Evolutionary conservation across 2,797 vertebrate genomes (phyloP).

Genomic region (Hyperoplus immaculatus): DNA sequence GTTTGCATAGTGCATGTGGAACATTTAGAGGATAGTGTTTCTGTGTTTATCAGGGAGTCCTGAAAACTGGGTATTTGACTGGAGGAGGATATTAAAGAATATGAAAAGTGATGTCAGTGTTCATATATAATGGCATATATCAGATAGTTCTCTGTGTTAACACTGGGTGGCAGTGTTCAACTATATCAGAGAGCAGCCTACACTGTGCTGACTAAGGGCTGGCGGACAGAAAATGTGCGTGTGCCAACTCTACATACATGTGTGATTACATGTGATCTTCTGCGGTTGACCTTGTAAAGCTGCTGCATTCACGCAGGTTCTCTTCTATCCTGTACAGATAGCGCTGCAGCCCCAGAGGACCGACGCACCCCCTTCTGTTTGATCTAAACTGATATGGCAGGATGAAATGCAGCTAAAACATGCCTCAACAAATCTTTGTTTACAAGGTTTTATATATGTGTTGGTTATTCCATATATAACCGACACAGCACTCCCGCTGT

Average conservation of each 20-base stretch:
- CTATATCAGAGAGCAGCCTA: constrained; percentile 39
- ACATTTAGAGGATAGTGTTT: constrained; percentile 29
- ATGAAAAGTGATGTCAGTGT: constrained; percentile 45
- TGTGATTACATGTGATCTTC: constrained; percentile 74
- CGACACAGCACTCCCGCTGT: constrained; percentile 20
- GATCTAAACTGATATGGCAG: constrained; percentile 20
- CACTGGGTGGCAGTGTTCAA: constrained; percentile 79
- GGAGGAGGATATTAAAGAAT: neutral
- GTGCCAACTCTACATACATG: constrained; percentile 66
- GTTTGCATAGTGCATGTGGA: constrained; percentile 5
- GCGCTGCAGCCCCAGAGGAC: constrained; percentile 21
- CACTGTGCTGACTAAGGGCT: constrained; percentile 74
- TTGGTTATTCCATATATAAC: constrained; percentile 29
- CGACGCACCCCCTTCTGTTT: constrained; percentile 15
- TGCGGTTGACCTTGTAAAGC: constrained; percentile 73
- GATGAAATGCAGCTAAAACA: constrained; percentile 16
- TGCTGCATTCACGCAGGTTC: constrained; percentile 57
- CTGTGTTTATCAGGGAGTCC: neutral
- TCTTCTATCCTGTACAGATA: constrained; percentile 38
- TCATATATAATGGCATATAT: neutral
- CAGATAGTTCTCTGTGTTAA: constrained; percentile 29
- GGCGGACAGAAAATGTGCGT: constrained; percentile 46
- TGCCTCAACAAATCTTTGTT: constrained; percentile 41
- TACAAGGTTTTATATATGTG: constrained; percentile 34
- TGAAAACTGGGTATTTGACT: neutral